Evolutionary conservation across 2,888 invertebrate species (phyloP).

Genomic region (Agonopterix subpropinquella): DNA sequence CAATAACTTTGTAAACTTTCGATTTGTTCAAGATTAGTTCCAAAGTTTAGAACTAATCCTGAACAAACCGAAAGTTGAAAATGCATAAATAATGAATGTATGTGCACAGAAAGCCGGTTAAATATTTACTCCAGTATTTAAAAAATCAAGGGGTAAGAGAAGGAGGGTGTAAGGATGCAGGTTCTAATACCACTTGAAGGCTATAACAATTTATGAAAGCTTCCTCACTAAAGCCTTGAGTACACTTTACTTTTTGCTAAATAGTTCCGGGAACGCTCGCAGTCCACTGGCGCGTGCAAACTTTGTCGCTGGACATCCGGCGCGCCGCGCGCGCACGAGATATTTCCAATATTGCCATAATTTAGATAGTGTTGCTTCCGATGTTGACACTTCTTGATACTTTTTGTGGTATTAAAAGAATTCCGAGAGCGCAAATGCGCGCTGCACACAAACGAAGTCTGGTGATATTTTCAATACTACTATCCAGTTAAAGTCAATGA

Average conservation of each 20-base stretch:
- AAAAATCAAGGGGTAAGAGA: too few relatives aligned
- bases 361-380: constrained; percentile 16
- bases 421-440: too few relatives aligned
- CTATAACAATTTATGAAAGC: background rate
- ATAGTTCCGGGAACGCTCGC: background rate
- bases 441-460: too few relatives aligned
- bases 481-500: too few relatives aligned
- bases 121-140: too few relatives aligned
- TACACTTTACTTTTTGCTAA: background rate
- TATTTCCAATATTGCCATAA: constrained; percentile 22
- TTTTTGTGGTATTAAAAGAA: constrained; percentile 9
- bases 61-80: too few relatives aligned
- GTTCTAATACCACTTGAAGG: background rate
- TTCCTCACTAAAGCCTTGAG: background rate
- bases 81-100: too few relatives aligned
- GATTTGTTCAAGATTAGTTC: too few relatives aligned
- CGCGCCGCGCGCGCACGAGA: constrained; percentile 24
- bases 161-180: background rate
- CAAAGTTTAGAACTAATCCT: too few relatives aligned
- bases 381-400: constrained; percentile 33
- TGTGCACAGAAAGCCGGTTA: too few relatives aligned
- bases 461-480: too few relatives aligned
- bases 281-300: background rate
- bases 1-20: too few relatives aligned
- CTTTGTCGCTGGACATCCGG: constrained; percentile 39